These are phyloP conservation scores for Sardina pilchardus DNA, from an alignment of 2,113 vertebrate genomes.

Conservation along the genomic window DNA sequence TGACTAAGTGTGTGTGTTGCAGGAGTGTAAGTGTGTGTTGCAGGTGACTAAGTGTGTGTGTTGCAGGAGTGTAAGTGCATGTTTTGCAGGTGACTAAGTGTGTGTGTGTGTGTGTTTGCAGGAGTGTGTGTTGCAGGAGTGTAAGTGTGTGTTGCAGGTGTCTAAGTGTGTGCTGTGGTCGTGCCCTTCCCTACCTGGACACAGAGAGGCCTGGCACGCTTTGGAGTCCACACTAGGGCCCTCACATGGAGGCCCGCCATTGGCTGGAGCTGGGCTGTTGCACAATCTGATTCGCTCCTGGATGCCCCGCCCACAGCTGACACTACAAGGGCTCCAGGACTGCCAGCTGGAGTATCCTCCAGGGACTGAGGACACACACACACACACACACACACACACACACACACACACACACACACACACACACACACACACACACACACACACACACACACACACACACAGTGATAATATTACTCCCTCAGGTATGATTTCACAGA, in stretches of 20 bases:
- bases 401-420: too few species aligned
- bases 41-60: too few species aligned
- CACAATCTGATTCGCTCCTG: slow-evolving; percentile 74
- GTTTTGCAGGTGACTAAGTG: too few species aligned
- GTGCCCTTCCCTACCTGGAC: slow-evolving; percentile 66
- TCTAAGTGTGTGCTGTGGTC: not conserved
- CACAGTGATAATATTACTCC: not conserved
- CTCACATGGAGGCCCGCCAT: slow-evolving; percentile 70
- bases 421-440: too few species aligned
- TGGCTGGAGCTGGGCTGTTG: slow-evolving; percentile 72
- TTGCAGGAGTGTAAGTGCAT: not conserved
- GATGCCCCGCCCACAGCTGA: slow-evolving; percentile 73
- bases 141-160: not conserved
- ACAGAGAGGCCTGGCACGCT: slow-evolving; percentile 70
- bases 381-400: not conserved
- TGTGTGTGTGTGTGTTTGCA: not conserved
- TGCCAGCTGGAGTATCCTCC: slow-evolving; percentile 77
- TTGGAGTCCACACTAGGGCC: slow-evolving; percentile 66
- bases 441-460: not conserved
- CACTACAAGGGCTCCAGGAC: slow-evolving; percentile 74
- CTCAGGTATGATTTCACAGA: too few species aligned
- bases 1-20: too few species aligned
- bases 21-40: too few species aligned
- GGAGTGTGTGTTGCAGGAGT: not conserved
- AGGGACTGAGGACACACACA: slow-evolving; percentile 61